Base-by-base conservation (phyloP, 1,140 invertebrate genomes). In the Steinernema khuongi region DNA sequence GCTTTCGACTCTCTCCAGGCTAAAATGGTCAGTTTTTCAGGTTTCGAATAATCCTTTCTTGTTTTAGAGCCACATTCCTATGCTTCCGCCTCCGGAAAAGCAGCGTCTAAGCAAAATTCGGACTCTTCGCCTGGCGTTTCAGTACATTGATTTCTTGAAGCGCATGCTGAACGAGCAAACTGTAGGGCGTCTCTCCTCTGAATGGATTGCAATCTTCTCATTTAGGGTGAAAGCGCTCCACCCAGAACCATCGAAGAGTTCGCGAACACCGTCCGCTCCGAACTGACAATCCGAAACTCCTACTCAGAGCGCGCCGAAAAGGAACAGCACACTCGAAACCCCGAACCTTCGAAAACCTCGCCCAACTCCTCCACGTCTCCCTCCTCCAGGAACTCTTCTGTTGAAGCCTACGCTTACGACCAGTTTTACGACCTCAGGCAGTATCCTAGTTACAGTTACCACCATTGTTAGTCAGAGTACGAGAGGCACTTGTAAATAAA, bases 101-200 rank as follows among this genome's bases (percentile, higher is more conserved):
- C 50, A 60, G 22, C 50, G 50, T 4, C 22, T 60, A 2, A 60
- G 50, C 50, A 60, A 60, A 22, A 60, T 60, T 60, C 14, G 50
- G 26, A 60, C 50, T 4, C 50, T 60, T 60, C 50, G 50, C 11
- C 26, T 60, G 50, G 50, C 50, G 4, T 60, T 60, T 22, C 50
- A 60, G 50, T 60, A 60, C 50, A 60, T 60, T 26, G 50, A 60
- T 22, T 60, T 60, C 22, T 22, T 60, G 50, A 60, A 60, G 50
- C 50, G 50, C 7, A 60, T 60, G 4, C 22, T 60, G 50, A 60
- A 60, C 50, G 50, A 60, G 4, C 50, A 60, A 60, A 60, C 14
- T 26, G 50, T 60, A 60, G 22, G 50, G 7, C 19, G 50, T 14
- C 14, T 11, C 7, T n/a, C n/a, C 36, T 22, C 26, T 14, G 19